phyloP scores from a whole-genome alignment of 2,797 vertebrate genomes.

The Denticeps clupeoides region DNA sequence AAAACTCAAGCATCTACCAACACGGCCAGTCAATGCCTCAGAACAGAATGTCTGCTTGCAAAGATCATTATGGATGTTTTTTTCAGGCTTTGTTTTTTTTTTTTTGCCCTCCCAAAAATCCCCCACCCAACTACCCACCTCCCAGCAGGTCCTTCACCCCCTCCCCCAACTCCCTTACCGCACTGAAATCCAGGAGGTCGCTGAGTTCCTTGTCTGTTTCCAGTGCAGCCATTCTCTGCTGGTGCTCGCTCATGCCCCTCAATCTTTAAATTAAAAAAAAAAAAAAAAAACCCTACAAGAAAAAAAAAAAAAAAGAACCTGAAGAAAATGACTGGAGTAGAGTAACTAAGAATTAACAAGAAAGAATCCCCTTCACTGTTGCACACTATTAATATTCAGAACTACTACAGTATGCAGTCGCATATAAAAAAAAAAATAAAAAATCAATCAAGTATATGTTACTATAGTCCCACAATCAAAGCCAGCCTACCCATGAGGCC shows the following conservation, averaged over 20 bases:
- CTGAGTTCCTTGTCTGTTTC: slow-evolving; percentile 99
- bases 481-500: too few species aligned
- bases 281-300: slow-evolving; percentile 68
- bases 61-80: slow-evolving; percentile 2
- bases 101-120: slow-evolving; percentile 4
- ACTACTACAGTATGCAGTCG: too few species aligned
- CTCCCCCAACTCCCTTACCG: slow-evolving; percentile 73
- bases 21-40: too few species aligned
- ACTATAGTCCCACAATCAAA: too few species aligned
- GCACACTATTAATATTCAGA: too few species aligned
- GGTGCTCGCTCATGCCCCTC: slow-evolving; percentile 75
- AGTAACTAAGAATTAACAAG: too few species aligned
- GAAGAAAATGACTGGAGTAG: slow-evolving; percentile 1
- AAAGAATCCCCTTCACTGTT: too few species aligned
- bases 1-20: too few species aligned
- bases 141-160: slow-evolving; percentile 17
- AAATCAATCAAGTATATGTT: too few species aligned
- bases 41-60: neutral
- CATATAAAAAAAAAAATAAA: too few species aligned
- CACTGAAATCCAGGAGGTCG: slow-evolving; percentile 99
- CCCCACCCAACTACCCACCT: slow-evolving; percentile 1
- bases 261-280: too few species aligned
- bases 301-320: slow-evolving; percentile 37
- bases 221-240: slow-evolving; percentile 94
- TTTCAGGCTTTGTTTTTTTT: slow-evolving; percentile 2